Evolutionary conservation across 1,140 invertebrate genomes (phyloP).

Genomic region (Schlechtendalia chinensis): DNA sequence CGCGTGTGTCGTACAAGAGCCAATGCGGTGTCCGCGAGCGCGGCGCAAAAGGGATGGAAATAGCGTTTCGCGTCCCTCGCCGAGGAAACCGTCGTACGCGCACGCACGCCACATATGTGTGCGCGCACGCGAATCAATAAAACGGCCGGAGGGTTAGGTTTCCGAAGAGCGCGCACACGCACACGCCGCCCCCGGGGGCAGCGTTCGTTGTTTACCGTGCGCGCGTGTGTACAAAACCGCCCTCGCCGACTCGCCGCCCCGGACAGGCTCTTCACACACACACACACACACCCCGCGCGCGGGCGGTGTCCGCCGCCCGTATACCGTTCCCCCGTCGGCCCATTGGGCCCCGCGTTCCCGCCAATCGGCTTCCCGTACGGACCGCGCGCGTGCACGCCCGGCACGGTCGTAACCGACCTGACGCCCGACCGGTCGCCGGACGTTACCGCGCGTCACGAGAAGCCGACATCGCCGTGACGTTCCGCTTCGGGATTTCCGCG

Average conservation of each 20-base stretch:
- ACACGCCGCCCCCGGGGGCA: conserved; percentile 1
- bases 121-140: conserved; percentile 49
- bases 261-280: background rate
- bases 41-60: conserved; percentile 25
- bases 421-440: too few relatives aligned
- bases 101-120: background rate
- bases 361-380: conserved; percentile 35
- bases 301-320: conserved; percentile 48
- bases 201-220: conserved; percentile 46
- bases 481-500: too few relatives aligned
- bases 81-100: conserved; percentile 25
- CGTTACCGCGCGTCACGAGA: too few relatives aligned
- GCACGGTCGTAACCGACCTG: too few relatives aligned
- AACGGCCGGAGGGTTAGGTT: conserved; percentile 31
- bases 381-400: background rate
- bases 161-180: conserved; percentile 32
- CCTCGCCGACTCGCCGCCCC: background rate
- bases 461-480: too few relatives aligned
- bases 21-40: background rate
- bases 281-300: background rate
- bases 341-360: conserved; percentile 38
- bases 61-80: conserved; percentile 27
- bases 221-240: background rate
- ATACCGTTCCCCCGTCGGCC: conserved; percentile 43
- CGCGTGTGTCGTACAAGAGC: background rate